phyloP scores from a whole-genome alignment of 2,113 vertebrate genomes.

The Acrocephalus kingi region DNA sequence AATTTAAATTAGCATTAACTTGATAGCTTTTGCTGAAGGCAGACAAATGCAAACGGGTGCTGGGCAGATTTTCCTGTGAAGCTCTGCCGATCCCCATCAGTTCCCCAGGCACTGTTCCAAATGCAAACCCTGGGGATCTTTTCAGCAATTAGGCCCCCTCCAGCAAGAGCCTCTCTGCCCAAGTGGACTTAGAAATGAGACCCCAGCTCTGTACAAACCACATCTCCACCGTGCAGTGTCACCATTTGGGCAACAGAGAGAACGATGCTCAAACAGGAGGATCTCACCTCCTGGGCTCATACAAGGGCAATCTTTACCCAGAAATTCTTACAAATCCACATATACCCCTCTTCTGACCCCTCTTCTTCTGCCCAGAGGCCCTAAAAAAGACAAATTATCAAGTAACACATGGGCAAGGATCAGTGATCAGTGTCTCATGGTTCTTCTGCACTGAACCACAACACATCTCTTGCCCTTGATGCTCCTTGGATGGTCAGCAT shows the following conservation, averaged over 20 bases:
- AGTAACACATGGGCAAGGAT: neutral
- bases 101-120: neutral
- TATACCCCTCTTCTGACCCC: neutral
- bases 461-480: neutral
- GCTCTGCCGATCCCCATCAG: neutral
- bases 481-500: constrained; percentile 2
- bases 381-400: neutral
- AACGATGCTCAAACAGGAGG: neutral
- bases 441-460: neutral
- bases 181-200: neutral
- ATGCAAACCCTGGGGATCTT: neutral
- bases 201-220: neutral
- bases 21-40: constrained; percentile 28
- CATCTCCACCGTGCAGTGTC: neutral
- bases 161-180: neutral
- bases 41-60: neutral
- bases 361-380: neutral
- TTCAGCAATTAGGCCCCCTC: neutral
- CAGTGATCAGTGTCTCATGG: neutral
- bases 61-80: constrained; percentile 11
- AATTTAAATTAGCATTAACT: constrained; percentile 45
- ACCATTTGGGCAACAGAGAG: neutral
- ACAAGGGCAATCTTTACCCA: neutral
- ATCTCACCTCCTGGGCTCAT: neutral
- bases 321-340: neutral